Conservation (phyloP, 2,888 invertebrate species). For the Leistus spinibarbis region DNA sequence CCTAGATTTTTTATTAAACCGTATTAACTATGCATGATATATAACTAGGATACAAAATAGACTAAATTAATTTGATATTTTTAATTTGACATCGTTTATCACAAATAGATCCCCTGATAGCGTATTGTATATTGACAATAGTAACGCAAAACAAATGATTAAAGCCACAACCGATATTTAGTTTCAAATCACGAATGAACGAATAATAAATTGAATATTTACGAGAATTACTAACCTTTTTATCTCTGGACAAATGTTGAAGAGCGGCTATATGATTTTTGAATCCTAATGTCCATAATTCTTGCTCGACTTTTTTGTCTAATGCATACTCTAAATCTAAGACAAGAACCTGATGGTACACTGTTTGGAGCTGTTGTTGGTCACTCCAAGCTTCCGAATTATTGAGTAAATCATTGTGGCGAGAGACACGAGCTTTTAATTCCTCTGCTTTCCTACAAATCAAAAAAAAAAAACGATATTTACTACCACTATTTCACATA, state of each 20-base stretch:
- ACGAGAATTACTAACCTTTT: constrained; percentile 64
- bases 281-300: constrained; percentile 87
- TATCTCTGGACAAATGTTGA: constrained; percentile 78
- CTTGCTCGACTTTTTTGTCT: constrained; percentile 88
- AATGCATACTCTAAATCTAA: constrained; percentile 84
- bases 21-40: too few species aligned
- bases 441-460: constrained; percentile 72
- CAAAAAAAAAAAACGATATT: constrained; percentile 41
- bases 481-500: constrained; percentile 12
- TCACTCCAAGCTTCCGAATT: constrained; percentile 55
- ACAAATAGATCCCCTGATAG: too few species aligned
- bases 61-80: too few species aligned
- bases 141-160: too few species aligned
- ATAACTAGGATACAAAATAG: too few species aligned
- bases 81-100: too few species aligned
- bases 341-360: constrained; percentile 75
- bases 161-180: too few species aligned
- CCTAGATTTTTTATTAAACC: too few species aligned
- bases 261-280: constrained; percentile 83
- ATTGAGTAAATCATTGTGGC: constrained; percentile 63
- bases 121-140: too few species aligned
- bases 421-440: constrained; percentile 71
- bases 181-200: too few species aligned
- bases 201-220: too few species aligned
- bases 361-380: constrained; percentile 62